A percentile compares a stretch with the other conserved stretches of the same genome.
phyloP scores from a whole-genome alignment of 2,888 invertebrate genomes.

The Ganaspis brasiliensis region DNA sequence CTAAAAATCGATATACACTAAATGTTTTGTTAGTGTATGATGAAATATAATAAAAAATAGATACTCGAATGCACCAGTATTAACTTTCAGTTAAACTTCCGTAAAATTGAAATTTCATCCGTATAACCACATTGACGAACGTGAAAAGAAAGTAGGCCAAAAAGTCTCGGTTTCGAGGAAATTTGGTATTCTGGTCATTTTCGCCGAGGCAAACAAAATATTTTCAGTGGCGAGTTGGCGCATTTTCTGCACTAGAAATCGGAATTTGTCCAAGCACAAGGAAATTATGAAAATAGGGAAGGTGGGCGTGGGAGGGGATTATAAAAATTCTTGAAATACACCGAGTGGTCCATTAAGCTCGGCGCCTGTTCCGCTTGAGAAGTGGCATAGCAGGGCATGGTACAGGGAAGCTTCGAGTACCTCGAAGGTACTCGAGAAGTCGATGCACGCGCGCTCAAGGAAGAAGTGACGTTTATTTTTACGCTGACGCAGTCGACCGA shows the following conservation, averaged over 20 bases:
- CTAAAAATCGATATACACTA: too few relatives aligned
- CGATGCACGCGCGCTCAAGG: constrained; percentile 36
- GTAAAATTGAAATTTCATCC: too few relatives aligned
- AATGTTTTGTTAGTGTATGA: too few relatives aligned
- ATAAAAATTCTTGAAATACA: constrained; percentile 39
- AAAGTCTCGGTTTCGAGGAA: neutral
- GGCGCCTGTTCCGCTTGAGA: constrained; percentile 40
- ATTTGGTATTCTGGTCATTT: constrained; percentile 28
- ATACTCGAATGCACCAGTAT: too few relatives aligned
- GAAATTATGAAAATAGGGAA: constrained; percentile 27
- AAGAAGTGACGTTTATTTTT: constrained; percentile 42
- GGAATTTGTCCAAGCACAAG: constrained; percentile 34
- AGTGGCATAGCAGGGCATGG: constrained; percentile 14
- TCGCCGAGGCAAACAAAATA: constrained; percentile 13
- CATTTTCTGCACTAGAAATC: constrained; percentile 13
- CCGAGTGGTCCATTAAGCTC: constrained; percentile 30
- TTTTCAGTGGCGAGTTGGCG: neutral
- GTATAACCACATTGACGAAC: too few relatives aligned
- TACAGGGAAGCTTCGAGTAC: constrained; percentile 18
- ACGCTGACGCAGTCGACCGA: constrained; percentile 37
- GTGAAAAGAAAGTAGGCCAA: too few relatives aligned
- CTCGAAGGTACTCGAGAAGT: constrained; percentile 32
- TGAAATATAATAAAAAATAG: too few relatives aligned
- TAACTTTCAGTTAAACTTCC: too few relatives aligned
- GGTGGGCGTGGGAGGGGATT: constrained; percentile 15